Conservation (phyloP, 2,888 invertebrate genomes). For the Diarsia brunnea region DNA sequence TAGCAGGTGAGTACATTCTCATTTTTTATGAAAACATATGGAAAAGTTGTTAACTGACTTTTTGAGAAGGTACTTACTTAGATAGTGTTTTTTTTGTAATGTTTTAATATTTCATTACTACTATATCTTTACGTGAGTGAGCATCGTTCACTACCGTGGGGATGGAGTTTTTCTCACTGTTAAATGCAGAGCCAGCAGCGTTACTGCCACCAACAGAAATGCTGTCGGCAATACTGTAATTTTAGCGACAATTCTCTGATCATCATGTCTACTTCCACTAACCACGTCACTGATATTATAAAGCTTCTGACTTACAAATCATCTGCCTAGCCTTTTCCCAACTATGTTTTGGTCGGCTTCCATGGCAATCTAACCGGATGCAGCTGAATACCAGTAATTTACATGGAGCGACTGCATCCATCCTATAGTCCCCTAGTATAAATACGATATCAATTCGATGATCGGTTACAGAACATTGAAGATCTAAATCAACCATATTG, state of each 20-base stretch:
- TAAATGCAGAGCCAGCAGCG: background rate
- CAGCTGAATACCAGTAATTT: too few species aligned
- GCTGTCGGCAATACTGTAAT: background rate
- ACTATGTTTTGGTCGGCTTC: too few species aligned
- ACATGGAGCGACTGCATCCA: too few species aligned
- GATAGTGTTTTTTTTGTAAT: background rate
- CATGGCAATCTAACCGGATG: too few species aligned
- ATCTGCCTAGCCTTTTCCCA: too few species aligned
- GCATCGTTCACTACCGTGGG: too few species aligned
- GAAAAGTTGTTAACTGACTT: background rate
- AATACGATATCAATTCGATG: background rate
- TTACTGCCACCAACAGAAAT: background rate
- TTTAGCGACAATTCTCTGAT: background rate
- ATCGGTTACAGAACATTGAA: background rate
- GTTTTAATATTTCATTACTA: background rate
- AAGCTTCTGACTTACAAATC: too few species aligned
- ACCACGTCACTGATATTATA: background rate
- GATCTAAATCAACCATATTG: conserved; percentile 24
- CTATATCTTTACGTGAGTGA: background rate
- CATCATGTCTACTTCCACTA: background rate
- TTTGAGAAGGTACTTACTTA: background rate
- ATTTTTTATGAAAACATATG: background rate
- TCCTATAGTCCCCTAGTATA: background rate
- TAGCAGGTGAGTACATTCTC: background rate
- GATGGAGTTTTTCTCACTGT: too few species aligned